These are phyloP conservation scores for Aldrovandia affinis DNA, from an alignment of 2,797 vertebrate genomes.

Conservation along the genomic window DNA sequence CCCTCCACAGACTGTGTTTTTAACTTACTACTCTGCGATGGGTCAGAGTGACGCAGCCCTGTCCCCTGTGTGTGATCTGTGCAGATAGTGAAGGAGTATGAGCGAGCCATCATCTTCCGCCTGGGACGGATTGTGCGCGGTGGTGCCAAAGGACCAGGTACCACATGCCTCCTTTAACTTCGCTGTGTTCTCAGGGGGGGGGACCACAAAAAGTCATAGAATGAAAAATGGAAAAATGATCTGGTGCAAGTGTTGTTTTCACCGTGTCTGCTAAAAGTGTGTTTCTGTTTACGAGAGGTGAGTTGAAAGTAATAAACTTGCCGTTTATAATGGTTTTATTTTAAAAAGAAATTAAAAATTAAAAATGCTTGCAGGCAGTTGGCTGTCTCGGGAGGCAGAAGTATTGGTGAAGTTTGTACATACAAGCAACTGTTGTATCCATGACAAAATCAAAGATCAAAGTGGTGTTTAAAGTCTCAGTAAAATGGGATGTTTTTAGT, in stretches of 20 bases:
- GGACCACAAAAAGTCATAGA: not conserved
- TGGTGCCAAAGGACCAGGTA: constrained; percentile 73
- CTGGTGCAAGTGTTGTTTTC: not conserved
- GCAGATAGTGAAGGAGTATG: constrained; percentile 72
- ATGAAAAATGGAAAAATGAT: not conserved
- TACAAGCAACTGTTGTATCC: too few species aligned
- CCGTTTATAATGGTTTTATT: not conserved
- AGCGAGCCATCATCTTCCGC: constrained; percentile 68
- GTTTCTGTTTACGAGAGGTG: not conserved
- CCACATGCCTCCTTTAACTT: not conserved
- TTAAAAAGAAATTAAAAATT: too few species aligned
- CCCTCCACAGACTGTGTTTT: too few species aligned
- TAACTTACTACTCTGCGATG: too few species aligned
- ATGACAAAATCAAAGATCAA: too few species aligned
- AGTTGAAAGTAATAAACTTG: not conserved
- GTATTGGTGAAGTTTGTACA: too few species aligned
- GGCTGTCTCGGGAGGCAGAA: too few species aligned
- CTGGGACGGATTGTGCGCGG: constrained; percentile 64
- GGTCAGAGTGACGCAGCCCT: not conserved
- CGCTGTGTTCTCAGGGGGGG: not conserved
- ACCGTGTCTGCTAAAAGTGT: not conserved
- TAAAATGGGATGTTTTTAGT: not conserved
- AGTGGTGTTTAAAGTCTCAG: too few species aligned
- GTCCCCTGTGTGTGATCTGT: not conserved
- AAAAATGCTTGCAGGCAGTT: too few species aligned